phyloP scores from a whole-genome alignment of 2,888 invertebrate genomes.

The Eristalinus aeneus region DNA sequence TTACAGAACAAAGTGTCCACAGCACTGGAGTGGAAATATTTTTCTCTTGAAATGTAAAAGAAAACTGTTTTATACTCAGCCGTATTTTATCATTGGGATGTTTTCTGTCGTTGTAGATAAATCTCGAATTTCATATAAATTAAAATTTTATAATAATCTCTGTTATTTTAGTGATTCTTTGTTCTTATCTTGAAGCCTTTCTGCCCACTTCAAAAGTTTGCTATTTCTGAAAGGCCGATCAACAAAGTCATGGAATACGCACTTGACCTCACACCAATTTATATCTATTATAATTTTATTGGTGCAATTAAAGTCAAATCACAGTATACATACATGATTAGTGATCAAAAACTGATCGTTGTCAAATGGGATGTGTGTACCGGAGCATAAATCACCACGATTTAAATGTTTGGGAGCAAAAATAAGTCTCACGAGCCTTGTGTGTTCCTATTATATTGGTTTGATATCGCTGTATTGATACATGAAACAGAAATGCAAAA shows the following conservation, averaged over 20 bases:
- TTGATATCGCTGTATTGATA: too few relatives aligned
- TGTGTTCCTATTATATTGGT: neutral
- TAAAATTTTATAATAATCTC: too few relatives aligned
- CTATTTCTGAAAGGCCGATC: neutral
- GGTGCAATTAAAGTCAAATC: neutral
- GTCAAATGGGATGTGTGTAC: neutral
- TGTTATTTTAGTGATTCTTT: neutral
- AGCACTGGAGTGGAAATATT: too few relatives aligned
- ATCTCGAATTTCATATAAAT: too few relatives aligned
- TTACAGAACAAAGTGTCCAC: too few relatives aligned
- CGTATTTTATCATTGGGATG: too few relatives aligned
- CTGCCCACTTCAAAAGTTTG: neutral
- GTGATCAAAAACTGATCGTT: neutral
- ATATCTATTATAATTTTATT: neutral
- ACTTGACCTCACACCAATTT: slow-evolving; percentile 22
- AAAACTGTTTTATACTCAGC: too few relatives aligned
- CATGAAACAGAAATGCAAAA: neutral
- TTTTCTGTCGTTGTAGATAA: too few relatives aligned
- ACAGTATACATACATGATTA: neutral
- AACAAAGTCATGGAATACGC: neutral
- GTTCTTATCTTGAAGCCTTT: neutral
- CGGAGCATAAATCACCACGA: neutral
- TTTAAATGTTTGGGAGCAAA: neutral
- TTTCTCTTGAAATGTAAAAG: too few relatives aligned
- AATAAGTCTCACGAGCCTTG: neutral